Conservation (phyloP, 1,140 invertebrate species). For the Chlorops oryzae region DNA sequence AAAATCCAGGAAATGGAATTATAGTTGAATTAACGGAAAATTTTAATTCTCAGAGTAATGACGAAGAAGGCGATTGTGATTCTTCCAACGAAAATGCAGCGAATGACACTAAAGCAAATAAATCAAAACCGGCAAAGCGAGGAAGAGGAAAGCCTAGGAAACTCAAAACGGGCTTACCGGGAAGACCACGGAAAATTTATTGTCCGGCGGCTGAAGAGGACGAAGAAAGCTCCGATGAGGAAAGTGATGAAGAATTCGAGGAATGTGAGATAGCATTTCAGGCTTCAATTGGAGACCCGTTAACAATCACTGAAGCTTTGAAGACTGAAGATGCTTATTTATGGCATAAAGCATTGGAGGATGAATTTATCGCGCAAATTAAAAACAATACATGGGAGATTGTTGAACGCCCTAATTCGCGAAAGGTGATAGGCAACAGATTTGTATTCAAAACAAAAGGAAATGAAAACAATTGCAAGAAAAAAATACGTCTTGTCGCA, state of each 20-base stretch:
- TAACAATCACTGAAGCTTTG: neutral
- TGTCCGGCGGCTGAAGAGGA: neutral
- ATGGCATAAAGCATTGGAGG: constrained; percentile 31
- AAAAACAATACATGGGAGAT: constrained; percentile 35
- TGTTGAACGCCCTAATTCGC: constrained; percentile 25
- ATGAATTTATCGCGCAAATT: constrained; percentile 30
- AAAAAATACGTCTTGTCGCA: constrained; percentile 48
- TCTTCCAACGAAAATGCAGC: neutral
- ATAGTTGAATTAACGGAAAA: too few species aligned
- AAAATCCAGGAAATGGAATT: neutral
- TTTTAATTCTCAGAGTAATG: too few species aligned
- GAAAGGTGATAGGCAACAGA: constrained; percentile 20
- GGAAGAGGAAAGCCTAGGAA: neutral
- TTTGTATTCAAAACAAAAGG: constrained; percentile 42
- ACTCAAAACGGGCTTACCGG: neutral
- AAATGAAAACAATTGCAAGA: constrained; percentile 28
- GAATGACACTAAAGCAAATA: neutral
- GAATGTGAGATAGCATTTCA: neutral
- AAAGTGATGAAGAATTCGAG: neutral
- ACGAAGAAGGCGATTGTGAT: neutral
- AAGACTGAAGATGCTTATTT: neutral
- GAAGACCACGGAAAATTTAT: constrained; percentile 1
- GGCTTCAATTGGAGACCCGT: neutral
- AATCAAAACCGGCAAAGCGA: neutral
- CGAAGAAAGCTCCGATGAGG: neutral